phyloP scores from a whole-genome alignment of 2,888 invertebrate genomes.

The Ophraella communa region DNA sequence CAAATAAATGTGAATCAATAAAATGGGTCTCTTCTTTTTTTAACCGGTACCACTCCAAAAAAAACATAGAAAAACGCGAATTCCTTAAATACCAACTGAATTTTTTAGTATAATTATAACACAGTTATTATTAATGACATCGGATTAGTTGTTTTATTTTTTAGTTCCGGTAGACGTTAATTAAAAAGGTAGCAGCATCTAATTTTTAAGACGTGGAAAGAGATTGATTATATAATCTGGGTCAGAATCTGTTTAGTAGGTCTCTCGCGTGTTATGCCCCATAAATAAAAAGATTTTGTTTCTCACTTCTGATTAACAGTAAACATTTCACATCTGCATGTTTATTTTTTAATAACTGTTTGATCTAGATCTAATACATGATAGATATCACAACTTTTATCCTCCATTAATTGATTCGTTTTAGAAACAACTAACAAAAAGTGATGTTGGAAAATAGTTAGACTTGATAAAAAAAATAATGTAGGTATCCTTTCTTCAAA shows the following conservation, averaged over 20 bases:
- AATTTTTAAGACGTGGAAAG: neutral
- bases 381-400: neutral
- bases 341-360: constrained; percentile 20
- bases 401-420: too few relatives aligned
- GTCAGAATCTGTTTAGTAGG: neutral
- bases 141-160: too few relatives aligned
- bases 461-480: constrained; percentile 16
- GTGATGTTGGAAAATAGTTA: constrained; percentile 5
- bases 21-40: constrained; percentile 11
- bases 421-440: too few relatives aligned
- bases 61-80: neutral
- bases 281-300: constrained; percentile 20
- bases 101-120: too few relatives aligned
- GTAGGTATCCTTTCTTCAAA: constrained; percentile 3
- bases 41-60: too few relatives aligned
- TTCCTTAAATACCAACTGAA: too few relatives aligned
- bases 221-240: constrained; percentile 8
- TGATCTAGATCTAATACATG: constrained; percentile 18
- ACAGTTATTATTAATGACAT: too few relatives aligned
- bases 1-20: constrained; percentile 13
- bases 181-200: neutral
- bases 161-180: neutral
- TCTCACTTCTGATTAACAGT: constrained; percentile 7
- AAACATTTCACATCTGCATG: constrained; percentile 22
- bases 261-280: neutral